These are phyloP conservation scores for Polydrusus tereticollis DNA, from an alignment of 2,888 invertebrate species.

Conservation along the genomic window DNA sequence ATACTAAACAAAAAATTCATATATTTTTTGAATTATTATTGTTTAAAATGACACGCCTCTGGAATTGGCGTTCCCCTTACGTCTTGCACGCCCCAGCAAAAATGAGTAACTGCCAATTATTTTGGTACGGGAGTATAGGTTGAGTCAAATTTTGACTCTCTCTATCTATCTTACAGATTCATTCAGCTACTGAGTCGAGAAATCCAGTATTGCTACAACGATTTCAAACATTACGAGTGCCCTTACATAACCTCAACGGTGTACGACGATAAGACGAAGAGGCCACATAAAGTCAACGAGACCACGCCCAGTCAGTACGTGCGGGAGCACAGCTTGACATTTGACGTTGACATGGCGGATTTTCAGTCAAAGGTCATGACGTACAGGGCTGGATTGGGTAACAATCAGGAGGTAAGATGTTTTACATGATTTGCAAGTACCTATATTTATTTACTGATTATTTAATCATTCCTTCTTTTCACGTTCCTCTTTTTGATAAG, in stretches of 20 bases:
- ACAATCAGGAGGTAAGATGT: conserved; percentile 34
- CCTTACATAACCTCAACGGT: conserved; percentile 54
- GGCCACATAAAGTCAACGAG: conserved; percentile 58
- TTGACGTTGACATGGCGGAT: conserved; percentile 66
- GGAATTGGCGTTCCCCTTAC: too few relatives aligned
- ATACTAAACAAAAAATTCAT: too few relatives aligned
- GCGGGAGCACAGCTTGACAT: conserved; percentile 61
- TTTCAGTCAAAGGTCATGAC: conserved; percentile 65
- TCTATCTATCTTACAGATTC: conserved; percentile 60
- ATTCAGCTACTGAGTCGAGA: conserved; percentile 62
- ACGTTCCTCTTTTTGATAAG: too few relatives aligned
- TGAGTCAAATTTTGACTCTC: too few relatives aligned
- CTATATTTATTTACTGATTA: too few relatives aligned
- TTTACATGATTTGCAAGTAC: background rate
- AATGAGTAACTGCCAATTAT: too few relatives aligned
- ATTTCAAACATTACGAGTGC: conserved; percentile 61
- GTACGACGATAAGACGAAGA: conserved; percentile 56
- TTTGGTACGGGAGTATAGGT: too few relatives aligned
- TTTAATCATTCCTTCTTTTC: too few relatives aligned
- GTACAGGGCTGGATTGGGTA: conserved; percentile 62
- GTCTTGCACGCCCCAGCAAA: too few relatives aligned
- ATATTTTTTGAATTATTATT: too few relatives aligned
- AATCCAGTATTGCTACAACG: conserved; percentile 64
- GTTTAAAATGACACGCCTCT: too few relatives aligned
- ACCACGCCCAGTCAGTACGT: conserved; percentile 59